Conservation (phyloP, 2,113 vertebrate species). For the Chascanopsetta lugubris region DNA sequence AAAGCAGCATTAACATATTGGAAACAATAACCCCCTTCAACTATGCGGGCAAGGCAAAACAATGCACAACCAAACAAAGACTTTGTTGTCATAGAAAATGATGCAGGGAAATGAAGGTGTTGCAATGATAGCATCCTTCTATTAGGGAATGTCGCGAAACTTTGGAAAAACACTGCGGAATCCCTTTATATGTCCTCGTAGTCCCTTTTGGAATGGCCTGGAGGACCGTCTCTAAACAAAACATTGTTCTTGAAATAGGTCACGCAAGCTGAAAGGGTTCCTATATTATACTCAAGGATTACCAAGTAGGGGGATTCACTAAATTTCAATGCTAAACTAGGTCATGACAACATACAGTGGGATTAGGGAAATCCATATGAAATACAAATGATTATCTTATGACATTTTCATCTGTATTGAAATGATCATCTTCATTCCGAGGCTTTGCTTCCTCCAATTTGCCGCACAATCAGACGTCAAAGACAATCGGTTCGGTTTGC, state of each 20-base stretch:
- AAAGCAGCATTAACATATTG: conserved; percentile 74
- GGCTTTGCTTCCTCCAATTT: conserved; percentile 57
- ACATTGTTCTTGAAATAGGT: conserved; percentile 58
- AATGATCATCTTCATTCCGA: conserved; percentile 55
- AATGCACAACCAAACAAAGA: conserved; percentile 56
- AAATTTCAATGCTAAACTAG: conserved; percentile 66
- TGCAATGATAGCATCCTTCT: conserved; percentile 8
- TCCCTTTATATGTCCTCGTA: conserved; percentile 1
- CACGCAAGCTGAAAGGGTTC: conserved; percentile 49
- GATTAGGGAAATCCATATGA: conserved; percentile 71
- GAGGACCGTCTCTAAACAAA: conserved; percentile 53
- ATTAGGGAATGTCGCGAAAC: conserved; percentile 7
- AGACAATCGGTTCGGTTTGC: conserved; percentile 32
- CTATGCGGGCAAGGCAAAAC: conserved; percentile 67
- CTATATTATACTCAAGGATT: conserved; percentile 65
- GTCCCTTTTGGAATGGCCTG: conserved; percentile 39
- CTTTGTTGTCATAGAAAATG: conserved; percentile 70
- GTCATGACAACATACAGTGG: conserved; percentile 62
- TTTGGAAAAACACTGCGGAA: conserved; percentile 16
- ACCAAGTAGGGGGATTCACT: conserved; percentile 61
- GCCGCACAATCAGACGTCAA: conserved; percentile 25
- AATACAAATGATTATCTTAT: conserved; percentile 52
- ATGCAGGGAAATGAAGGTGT: conserved; percentile 59
- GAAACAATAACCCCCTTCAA: conserved; percentile 72
- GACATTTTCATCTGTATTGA: conserved; percentile 53